Evolutionary conservation across 2,888 invertebrate species (phyloP).

Genomic region (Melinaea marsaeus): DNA sequence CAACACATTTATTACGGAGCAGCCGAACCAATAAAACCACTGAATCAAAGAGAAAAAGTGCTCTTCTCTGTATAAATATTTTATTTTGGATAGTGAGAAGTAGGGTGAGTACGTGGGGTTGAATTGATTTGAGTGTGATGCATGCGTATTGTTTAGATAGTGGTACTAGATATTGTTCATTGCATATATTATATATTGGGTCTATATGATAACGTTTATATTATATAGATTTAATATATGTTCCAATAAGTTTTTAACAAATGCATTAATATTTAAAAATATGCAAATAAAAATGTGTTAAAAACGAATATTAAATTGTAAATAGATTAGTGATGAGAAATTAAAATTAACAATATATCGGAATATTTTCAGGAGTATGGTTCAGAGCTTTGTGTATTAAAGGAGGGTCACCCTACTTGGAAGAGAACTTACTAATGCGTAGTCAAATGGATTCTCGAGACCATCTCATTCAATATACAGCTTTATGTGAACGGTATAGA

Average conservation of each 20-base stretch:
- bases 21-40: conserved; percentile 74
- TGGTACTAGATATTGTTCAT: too few relatives aligned
- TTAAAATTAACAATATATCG: too few relatives aligned
- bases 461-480: conserved; percentile 51
- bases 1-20: conserved; percentile 70
- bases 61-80: conserved; percentile 75
- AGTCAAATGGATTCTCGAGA: conserved; percentile 75
- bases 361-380: too few relatives aligned
- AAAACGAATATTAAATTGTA: too few relatives aligned
- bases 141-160: neutral
- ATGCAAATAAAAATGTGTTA: neutral
- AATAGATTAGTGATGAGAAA: too few relatives aligned
- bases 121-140: neutral
- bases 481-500: conserved; percentile 48
- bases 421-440: conserved; percentile 75
- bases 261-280: too few relatives aligned
- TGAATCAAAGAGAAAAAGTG: conserved; percentile 78
- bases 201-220: too few relatives aligned
- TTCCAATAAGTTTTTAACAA: too few relatives aligned
- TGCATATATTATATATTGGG: too few relatives aligned
- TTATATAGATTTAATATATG: too few relatives aligned
- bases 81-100: conserved; percentile 76
- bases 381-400: too few relatives aligned
- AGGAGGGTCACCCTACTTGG: conserved; percentile 48
- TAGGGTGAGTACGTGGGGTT: conserved; percentile 44